Evolutionary conservation across 2,113 vertebrate species (phyloP).

Genomic region (Calyptommatus sinebrachiatus): DNA sequence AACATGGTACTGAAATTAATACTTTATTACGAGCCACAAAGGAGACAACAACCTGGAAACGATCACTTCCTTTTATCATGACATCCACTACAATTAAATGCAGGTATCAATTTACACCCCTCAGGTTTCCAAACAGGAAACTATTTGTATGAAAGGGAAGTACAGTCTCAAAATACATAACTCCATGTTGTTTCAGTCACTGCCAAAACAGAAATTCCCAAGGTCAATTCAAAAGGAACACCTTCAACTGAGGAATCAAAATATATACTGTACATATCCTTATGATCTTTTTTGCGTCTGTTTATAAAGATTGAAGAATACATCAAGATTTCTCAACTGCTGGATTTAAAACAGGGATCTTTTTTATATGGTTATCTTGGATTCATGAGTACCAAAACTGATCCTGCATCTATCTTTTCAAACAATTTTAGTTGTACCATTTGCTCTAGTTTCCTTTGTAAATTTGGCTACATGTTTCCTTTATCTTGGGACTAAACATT

Average conservation of each 20-base stretch:
- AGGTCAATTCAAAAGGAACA: slow-evolving; percentile 7
- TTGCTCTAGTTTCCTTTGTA: background rate
- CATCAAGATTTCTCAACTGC: background rate
- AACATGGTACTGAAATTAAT: background rate
- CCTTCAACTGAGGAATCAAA: background rate
- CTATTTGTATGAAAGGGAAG: slow-evolving; percentile 29
- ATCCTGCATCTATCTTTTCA: background rate
- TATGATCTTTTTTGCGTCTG: background rate
- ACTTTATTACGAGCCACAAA: background rate
- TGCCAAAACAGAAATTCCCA: slow-evolving; percentile 10
- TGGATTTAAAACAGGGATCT: background rate
- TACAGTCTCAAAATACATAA: slow-evolving; percentile 29
- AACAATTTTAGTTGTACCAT: background rate
- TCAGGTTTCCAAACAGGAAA: slow-evolving; percentile 22
- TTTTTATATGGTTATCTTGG: background rate
- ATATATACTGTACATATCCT: background rate
- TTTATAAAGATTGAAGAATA: background rate
- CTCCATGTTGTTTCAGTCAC: slow-evolving; percentile 23
- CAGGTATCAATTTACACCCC: slow-evolving; percentile 16
- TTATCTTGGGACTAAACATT: background rate
- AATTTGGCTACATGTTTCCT: background rate
- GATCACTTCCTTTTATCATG: background rate
- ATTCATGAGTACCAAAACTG: background rate
- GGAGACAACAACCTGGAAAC: background rate
- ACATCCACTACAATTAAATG: slow-evolving; percentile 11